Evolutionary conservation across 2,888 invertebrate species (phyloP).

Genomic region (Branchipolynoe longqiensis): DNA sequence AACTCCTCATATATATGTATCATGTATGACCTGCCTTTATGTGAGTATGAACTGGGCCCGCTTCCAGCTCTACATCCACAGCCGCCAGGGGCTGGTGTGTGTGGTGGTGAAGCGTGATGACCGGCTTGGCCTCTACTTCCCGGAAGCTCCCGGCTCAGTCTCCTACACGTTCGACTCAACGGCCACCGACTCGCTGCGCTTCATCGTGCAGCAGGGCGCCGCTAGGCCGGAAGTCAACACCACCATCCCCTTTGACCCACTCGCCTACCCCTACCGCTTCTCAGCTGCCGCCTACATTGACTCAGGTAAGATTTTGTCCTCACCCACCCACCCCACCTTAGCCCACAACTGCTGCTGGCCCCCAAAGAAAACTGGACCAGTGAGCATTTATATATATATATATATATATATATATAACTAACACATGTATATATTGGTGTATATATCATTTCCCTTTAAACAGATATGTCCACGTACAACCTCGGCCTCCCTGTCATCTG

Average conservation of each 20-base stretch:
- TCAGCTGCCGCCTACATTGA: constrained; percentile 60
- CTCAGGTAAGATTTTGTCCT: constrained; percentile 57
- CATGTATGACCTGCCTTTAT: neutral
- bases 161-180: constrained; percentile 46
- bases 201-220: neutral
- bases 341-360: too few relatives aligned
- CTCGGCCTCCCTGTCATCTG: too few relatives aligned
- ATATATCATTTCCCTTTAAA: too few relatives aligned
- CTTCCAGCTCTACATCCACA: constrained; percentile 60
- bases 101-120: constrained; percentile 25
- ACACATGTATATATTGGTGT: too few relatives aligned
- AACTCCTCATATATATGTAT: too few relatives aligned
- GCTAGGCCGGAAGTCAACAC: neutral
- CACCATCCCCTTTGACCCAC: constrained; percentile 49
- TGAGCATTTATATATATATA: too few relatives aligned
- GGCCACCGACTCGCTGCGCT: neutral
- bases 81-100: constrained; percentile 27
- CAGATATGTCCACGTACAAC: too few relatives aligned
- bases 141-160: constrained; percentile 29
- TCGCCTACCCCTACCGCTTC: constrained; percentile 57
- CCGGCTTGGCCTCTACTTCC: constrained; percentile 55
- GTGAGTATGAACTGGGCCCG: too few relatives aligned
- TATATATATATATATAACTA: too few relatives aligned
- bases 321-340: too few relatives aligned
- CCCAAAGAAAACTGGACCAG: too few relatives aligned